Conservation (phyloP, 2,113 vertebrate genomes). For the Rhinolophus sinicus region DNA sequence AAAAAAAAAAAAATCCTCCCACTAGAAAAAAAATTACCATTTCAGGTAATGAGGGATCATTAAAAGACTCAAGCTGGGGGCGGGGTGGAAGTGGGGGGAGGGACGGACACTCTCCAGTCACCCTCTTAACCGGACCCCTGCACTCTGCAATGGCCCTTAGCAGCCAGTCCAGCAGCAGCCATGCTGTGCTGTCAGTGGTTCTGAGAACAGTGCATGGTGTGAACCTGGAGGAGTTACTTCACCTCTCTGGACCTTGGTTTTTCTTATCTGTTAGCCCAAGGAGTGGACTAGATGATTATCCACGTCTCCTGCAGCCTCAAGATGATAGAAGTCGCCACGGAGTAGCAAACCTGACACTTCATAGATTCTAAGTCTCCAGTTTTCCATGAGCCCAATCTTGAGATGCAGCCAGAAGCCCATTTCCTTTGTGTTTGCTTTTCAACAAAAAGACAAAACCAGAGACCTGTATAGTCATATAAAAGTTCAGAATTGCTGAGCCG, state of each 20-base stretch:
- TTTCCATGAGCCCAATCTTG: background rate
- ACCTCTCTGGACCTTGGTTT: background rate
- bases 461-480: background rate
- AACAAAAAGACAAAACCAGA: conserved; percentile 28
- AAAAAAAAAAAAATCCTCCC: too few relatives aligned
- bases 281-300: background rate
- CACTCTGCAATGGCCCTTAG: background rate
- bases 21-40: too few relatives aligned
- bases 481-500: background rate
- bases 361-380: background rate
- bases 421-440: conserved; percentile 50
- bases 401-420: background rate
- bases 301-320: background rate
- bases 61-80: too few relatives aligned
- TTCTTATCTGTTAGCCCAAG: background rate
- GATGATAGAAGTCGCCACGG: background rate
- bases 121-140: fast-evolving
- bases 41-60: too few relatives aligned
- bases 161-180: too few relatives aligned
- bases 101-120: background rate
- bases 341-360: conserved; percentile 10
- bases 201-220: background rate
- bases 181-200: fast-evolving
- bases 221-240: background rate
- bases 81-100: too few relatives aligned